These are phyloP conservation scores for Halcyon malimbica DNA, from an alignment of 2,113 vertebrate genomes.

Conservation along the genomic window DNA sequence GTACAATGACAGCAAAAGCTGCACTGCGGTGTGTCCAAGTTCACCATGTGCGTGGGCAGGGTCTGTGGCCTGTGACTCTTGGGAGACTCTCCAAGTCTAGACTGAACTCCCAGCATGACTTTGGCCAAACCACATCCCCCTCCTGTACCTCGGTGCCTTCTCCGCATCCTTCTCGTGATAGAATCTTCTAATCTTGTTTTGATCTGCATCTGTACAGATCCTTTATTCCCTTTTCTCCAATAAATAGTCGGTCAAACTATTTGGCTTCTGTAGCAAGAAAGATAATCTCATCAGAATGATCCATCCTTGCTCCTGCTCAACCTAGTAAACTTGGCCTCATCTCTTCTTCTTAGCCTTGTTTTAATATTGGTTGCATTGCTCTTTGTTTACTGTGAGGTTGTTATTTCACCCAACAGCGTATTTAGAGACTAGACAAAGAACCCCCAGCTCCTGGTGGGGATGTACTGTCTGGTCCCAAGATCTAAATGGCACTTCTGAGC, in stretches of 20 bases:
- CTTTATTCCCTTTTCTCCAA: not conserved
- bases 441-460: not conserved
- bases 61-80: not conserved
- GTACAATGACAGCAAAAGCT: not conserved
- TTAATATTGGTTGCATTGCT: not conserved
- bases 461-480: not conserved
- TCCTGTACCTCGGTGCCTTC: not conserved
- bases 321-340: not conserved
- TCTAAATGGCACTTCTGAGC: not conserved
- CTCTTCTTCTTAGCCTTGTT: not conserved
- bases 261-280: not conserved
- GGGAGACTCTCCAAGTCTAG: not conserved
- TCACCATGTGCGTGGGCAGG: fast-evolving
- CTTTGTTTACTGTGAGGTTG: not conserved
- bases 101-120: not conserved
- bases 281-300: not conserved
- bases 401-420: not conserved
- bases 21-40: not conserved
- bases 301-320: not conserved
- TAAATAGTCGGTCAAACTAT: not conserved
- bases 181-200: not conserved
- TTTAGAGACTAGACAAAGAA: not conserved
- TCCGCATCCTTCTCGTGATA: not conserved
- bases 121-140: not conserved
- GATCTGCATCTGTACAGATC: not conserved